Conservation (phyloP, 1,140 invertebrate genomes). For the Drosophila triauraria region DNA sequence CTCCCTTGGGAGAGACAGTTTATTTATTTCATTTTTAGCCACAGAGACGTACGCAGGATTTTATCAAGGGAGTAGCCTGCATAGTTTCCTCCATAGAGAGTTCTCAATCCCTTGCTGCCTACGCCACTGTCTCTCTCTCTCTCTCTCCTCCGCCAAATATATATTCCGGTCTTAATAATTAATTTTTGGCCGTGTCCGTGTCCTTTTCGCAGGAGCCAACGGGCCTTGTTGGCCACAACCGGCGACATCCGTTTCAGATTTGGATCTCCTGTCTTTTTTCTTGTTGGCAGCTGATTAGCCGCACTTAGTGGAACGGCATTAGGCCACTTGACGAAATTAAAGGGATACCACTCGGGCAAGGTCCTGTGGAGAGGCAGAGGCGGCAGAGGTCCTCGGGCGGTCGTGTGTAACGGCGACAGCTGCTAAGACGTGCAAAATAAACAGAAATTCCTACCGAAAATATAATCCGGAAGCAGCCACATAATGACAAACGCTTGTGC, state of each 20-base stretch:
- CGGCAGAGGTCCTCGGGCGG: conserved; percentile 28
- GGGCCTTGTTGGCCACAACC: conserved; percentile 58
- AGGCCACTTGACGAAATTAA: conserved; percentile 81
- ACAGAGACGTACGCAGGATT: conserved; percentile 1
- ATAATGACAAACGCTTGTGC: conserved; percentile 73
- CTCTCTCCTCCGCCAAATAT: conserved; percentile 16
- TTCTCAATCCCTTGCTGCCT: background rate
- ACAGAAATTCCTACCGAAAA: conserved; percentile 75
- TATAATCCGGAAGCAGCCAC: conserved; percentile 80
- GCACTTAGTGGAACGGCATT: conserved; percentile 80
- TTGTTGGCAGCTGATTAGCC: conserved; percentile 76
- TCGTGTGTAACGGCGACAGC: conserved; percentile 71
- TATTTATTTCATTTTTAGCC: conserved; percentile 59
- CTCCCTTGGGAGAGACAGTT: conserved; percentile 19
- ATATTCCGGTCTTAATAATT: conserved; percentile 70
- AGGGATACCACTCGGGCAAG: conserved; percentile 31
- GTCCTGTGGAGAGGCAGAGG: background rate
- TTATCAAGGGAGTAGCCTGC: background rate
- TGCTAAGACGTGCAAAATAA: conserved; percentile 75
- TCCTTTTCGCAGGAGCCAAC: conserved; percentile 9
- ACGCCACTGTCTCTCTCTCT: background rate
- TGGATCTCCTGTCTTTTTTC: conserved; percentile 50
- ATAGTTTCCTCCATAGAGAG: too few relatives aligned
- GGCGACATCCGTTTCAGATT: conserved; percentile 79
- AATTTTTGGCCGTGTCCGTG: conserved; percentile 49